phyloP scores from a whole-genome alignment of 2,113 vertebrate species.

The Terrapene triunguis region DNA sequence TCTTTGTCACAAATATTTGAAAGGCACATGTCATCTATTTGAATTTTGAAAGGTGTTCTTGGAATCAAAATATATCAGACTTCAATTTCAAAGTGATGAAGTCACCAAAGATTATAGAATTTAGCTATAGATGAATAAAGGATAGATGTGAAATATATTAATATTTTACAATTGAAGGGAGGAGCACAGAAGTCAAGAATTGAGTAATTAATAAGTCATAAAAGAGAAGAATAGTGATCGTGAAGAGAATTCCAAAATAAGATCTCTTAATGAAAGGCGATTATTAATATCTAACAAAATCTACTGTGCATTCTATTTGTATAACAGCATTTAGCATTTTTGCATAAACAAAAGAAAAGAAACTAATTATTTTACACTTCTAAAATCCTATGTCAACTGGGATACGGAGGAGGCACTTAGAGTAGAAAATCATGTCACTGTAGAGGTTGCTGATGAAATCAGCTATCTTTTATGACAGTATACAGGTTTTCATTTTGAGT shows the following conservation, averaged over 20 bases:
- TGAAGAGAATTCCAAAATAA: constrained; percentile 38
- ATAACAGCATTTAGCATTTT: constrained; percentile 44
- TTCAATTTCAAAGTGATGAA: constrained; percentile 45
- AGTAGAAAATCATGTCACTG: constrained; percentile 63
- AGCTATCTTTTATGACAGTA: constrained; percentile 59
- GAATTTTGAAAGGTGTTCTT: constrained; percentile 15
- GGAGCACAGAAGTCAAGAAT: constrained; percentile 39
- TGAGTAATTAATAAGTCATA: constrained; percentile 37
- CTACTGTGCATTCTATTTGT: constrained; percentile 32
- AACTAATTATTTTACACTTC: constrained; percentile 63
- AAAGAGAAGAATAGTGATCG: constrained; percentile 36
- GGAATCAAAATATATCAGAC: not conserved
- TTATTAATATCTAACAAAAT: constrained; percentile 55
- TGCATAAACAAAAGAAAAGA: constrained; percentile 65
- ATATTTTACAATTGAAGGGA: not conserved
- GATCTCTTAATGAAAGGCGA: constrained; percentile 55
- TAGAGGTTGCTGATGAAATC: constrained; percentile 55
- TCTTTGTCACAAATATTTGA: not conserved
- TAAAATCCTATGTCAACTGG: constrained; percentile 63
- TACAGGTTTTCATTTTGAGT: constrained; percentile 68
- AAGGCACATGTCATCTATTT: constrained; percentile 6
- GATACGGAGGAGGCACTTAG: constrained; percentile 49
- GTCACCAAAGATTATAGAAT: not conserved
- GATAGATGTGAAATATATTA: constrained; percentile 24
- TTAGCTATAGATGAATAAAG: constrained; percentile 31